A percentile compares a stretch with the other conserved stretches of the same genome.
Conservation (phyloP, 2,888 invertebrate genomes). For the Lydus trimaculatus region DNA sequence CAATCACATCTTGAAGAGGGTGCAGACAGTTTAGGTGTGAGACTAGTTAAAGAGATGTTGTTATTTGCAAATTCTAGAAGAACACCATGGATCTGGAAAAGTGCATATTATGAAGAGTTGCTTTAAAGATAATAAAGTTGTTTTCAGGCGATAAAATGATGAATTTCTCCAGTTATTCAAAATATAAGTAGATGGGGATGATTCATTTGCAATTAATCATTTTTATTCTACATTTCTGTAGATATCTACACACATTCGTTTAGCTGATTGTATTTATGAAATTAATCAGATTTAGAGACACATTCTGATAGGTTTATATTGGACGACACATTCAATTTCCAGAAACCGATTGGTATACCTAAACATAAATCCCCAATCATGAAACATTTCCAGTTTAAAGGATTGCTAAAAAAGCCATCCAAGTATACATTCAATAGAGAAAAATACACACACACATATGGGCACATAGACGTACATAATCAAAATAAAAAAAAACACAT, state of each 20-base stretch:
- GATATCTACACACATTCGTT: background rate
- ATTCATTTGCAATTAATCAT: background rate
- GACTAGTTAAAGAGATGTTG: too few relatives aligned
- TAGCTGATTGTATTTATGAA: background rate
- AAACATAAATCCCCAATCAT: slow-evolving; percentile 4
- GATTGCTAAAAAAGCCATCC: background rate
- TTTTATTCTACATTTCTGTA: background rate
- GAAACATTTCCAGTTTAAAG: slow-evolving; percentile 1
- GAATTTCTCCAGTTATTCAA: too few relatives aligned
- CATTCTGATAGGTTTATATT: background rate
- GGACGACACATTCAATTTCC: background rate
- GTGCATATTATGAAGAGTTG: too few relatives aligned
- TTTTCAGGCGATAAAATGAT: too few relatives aligned
- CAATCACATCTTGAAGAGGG: too few relatives aligned
- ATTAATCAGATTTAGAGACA: background rate
- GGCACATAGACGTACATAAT: background rate
- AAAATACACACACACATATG: background rate
- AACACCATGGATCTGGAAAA: too few relatives aligned
- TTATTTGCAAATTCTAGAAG: too few relatives aligned
- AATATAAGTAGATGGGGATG: too few relatives aligned
- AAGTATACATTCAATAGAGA: background rate
- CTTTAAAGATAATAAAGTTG: too few relatives aligned
- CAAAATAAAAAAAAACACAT: background rate
- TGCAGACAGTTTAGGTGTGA: too few relatives aligned
- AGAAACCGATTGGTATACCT: background rate